A percentile compares a stretch with the other conserved stretches of the same genome.
phyloP scores from a whole-genome alignment of 37 sponge, comb jelly and placozoan species.

The Spongilla lacustris region DNA sequence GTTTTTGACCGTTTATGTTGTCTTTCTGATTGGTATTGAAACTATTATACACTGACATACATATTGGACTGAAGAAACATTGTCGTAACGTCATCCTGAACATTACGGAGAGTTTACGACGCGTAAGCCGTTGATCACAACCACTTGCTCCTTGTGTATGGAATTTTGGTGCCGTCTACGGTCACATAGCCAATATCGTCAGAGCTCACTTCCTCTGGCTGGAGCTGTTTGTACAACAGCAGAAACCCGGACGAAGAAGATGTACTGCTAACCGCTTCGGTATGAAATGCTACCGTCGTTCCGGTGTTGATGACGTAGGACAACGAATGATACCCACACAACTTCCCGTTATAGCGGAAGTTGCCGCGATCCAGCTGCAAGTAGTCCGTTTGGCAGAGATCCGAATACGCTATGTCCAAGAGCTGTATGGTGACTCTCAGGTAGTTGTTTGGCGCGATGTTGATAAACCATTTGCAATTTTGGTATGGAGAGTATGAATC shows the following conservation, averaged over 20 bases:
- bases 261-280: neutral
- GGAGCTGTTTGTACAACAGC: constrained; percentile 17
- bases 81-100: too few species aligned
- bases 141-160: constrained; percentile 9
- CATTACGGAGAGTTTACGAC: too few species aligned
- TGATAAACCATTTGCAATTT: constrained; percentile 57
- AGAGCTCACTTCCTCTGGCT: neutral
- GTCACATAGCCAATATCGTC: constrained; percentile 12
- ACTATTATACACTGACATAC: too few species aligned
- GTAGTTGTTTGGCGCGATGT: constrained; percentile 8
- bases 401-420: constrained; percentile 5
- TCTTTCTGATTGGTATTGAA: too few species aligned
- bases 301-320: constrained; percentile 14
- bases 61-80: too few species aligned
- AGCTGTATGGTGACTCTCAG: constrained; percentile 19
- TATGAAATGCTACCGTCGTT: constrained; percentile 12
- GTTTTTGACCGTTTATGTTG: too few species aligned
- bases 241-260: constrained; percentile 2
- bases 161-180: constrained; percentile 2
- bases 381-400: constrained; percentile 36
- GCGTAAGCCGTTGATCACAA: neutral
- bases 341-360: constrained; percentile 24
- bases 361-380: constrained; percentile 37
- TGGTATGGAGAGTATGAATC: constrained; percentile 26
- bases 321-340: constrained; percentile 32